Evolutionary conservation across 2,888 invertebrate species (phyloP), one percentile per base, ranked within the genome.

Genomic region (Ferrisia virgata): DNA sequence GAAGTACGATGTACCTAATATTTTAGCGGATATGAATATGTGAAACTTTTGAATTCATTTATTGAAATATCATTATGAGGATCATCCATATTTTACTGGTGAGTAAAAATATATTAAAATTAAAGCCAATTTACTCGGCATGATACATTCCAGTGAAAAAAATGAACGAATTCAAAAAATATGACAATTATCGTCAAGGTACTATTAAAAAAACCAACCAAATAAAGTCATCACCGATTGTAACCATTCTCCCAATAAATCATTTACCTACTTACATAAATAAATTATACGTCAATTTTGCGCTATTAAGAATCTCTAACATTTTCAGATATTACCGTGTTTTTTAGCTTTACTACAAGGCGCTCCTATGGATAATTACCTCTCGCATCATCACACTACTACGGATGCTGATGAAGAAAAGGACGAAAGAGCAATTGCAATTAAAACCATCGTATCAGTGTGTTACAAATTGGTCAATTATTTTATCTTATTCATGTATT

Each of bases 391-490:
- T 25, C 8, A 9, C 8, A n/a, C n/a, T n/a, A n/a, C n/a, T n/a
- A n/a, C n/a, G n/a, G n/a, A n/a, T n/a, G n/a, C n/a, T n/a, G 4
- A 2, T 18, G 72, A 69, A 69, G 31, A 72, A 8, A 36, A 33
- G 13, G 72, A 72, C 22, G 72, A 72, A 33, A 72, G 33, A 33
- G 33, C n/a, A n/a, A 15, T 6, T 3, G 5, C 9, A 15, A 31
- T 72, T 5, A 72, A 72, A 15, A 72, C 31, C 15, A 18, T 72
- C 22, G 72, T 72, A 72, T 33, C 72, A 33, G 31, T 72, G 6
- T 72, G 72, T 72, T 72, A 72, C n/a, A 31, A 72, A 72, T 36
- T 72, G 15, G 72, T 72, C 33, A 72, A 72, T n/a, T 72, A 72
- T 33, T 72, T 72, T n/a, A 72, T 72, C 15, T 15, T 72, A 72